phyloP scores from a whole-genome alignment of 2,113 vertebrate species.

The Sprattus sprattus region DNA sequence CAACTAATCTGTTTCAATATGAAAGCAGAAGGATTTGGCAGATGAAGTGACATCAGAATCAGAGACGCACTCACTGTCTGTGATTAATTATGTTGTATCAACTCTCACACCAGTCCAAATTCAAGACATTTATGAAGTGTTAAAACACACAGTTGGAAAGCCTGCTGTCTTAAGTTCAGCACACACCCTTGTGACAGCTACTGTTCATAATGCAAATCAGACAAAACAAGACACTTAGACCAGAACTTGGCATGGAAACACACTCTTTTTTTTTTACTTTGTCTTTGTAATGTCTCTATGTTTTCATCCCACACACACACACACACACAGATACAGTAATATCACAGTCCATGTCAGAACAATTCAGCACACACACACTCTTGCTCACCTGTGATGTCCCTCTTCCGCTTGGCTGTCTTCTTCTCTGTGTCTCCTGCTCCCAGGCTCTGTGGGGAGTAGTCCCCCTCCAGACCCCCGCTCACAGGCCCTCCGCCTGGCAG shows the following conservation, averaged over 20 bases:
- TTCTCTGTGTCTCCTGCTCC: slow-evolving; percentile 75
- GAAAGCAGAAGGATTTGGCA: slow-evolving; percentile 4
- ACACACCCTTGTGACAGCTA: not conserved
- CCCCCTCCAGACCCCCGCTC: slow-evolving; percentile 68
- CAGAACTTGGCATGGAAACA: not conserved
- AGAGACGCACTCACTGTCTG: not conserved
- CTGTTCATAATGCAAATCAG: slow-evolving; percentile 9
- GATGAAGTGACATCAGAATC: not conserved
- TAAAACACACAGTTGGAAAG: not conserved
- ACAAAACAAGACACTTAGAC: not conserved
- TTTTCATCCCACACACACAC: not conserved
- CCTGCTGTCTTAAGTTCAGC: not conserved
- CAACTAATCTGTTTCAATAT: not conserved
- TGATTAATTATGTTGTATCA: not conserved
- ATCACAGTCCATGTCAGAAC: not conserved
- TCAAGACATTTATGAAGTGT: slow-evolving; percentile 15
- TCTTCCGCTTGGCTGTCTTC: slow-evolving; percentile 79
- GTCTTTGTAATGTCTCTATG: not conserved
- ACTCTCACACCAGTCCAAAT: not conserved
- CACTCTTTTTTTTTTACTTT: not conserved
- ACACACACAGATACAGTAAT: not conserved
- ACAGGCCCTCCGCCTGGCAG: slow-evolving; percentile 55
- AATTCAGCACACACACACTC: not conserved
- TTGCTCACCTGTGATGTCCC: slow-evolving; percentile 88
- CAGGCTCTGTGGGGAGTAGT: slow-evolving; percentile 73